Base-by-base conservation (phyloP, 2,888 invertebrate genomes). In the Thymelicus sylvestris region DNA sequence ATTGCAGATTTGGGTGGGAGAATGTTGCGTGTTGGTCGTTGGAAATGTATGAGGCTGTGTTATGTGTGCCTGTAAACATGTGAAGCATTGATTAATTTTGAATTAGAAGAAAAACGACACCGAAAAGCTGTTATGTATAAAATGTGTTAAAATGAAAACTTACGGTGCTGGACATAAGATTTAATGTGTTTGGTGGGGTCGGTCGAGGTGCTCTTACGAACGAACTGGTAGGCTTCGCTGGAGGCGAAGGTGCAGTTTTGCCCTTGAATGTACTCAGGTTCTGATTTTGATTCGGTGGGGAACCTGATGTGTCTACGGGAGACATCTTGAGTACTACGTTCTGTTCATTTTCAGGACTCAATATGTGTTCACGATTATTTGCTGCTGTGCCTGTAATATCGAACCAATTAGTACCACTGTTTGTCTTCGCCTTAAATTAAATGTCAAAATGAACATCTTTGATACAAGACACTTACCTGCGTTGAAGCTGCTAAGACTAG, bases 151-250 rank as follows among this genome's bases (percentile, higher is more conserved):
- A 15, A 61, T 50, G 47, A 55, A 13, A 75, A 89, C 94, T 92
- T 88, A 94, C 94, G 69, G 94, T 94, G 81, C 95, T 95, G 75
- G 94, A 95, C 81, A 95, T 95, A 80, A 97, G 95, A 90, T 97
- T 97, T 74, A 97, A 90, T 50, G 97, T 97, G 86, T 97, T 97
- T 66, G 97, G 97, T 80, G 97, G 96, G 78, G 97, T 97, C 1
- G 97, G 97, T 82, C 97, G 93, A 38, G 96, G 96, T 66, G 96
- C 96, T 86, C 95, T 89, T 79, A 95, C 88, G 83, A 95, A 89
- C 73, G 91, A 80, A 79, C 93, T 86, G 79, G 81, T 86, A 66
- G 93, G 89, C 85, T 94, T 89, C 59, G 88, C 89, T 52, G 94
- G 93, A 39, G 95, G 95, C 39, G 95, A 95, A 1, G 95, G 94